These are phyloP conservation scores for Peromyscus leucopus DNA, from an alignment of 2,113 vertebrate species.

Conservation along the genomic window DNA sequence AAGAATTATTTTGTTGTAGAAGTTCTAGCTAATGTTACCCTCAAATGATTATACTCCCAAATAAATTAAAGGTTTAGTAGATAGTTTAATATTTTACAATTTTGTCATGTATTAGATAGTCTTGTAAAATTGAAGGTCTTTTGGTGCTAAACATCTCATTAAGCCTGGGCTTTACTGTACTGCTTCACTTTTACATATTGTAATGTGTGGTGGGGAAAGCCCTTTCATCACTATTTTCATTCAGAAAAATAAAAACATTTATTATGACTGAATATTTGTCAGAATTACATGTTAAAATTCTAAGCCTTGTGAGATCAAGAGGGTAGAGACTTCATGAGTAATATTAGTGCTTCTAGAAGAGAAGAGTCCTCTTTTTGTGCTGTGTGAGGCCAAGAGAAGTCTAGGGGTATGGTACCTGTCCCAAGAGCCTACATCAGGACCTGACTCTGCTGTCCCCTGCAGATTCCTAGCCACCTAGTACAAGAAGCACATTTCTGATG, in stretches of 20 bases:
- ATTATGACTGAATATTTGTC: background rate
- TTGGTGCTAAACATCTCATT: background rate
- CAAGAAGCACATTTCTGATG: background rate
- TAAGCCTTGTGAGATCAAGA: background rate
- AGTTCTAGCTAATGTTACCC: background rate
- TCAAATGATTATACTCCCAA: background rate
- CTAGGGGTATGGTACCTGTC: background rate
- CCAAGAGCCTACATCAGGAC: background rate
- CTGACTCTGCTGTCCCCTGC: background rate
- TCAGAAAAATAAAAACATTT: background rate
- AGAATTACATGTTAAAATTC: background rate
- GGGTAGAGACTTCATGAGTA: background rate
- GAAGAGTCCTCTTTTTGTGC: background rate
- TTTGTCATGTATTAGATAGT: background rate
- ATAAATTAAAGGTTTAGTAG: background rate
- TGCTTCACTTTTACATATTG: background rate
- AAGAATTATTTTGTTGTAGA: background rate
- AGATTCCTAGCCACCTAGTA: background rate
- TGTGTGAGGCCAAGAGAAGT: background rate
- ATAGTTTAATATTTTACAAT: background rate
- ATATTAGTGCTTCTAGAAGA: background rate
- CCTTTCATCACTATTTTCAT: background rate
- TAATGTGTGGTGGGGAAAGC: background rate
- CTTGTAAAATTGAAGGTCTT: background rate
- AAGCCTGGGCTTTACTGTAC: background rate